Evolutionary conservation across 2,113 vertebrate species (phyloP).

Genomic region (Cariama cristata): DNA sequence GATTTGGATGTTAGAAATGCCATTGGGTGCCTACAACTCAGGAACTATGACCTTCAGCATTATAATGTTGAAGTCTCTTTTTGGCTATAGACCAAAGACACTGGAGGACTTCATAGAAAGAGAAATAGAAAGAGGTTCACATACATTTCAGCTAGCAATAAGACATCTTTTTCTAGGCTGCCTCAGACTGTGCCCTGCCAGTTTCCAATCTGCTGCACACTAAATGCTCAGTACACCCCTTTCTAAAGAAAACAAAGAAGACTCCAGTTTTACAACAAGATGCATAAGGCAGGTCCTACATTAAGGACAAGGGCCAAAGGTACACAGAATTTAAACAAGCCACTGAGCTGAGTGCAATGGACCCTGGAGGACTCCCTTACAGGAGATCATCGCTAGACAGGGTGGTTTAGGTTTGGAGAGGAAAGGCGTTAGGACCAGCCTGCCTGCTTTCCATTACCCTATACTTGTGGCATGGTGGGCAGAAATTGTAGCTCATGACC

Average conservation of each 20-base stretch:
- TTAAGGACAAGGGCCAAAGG: neutral
- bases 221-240: neutral
- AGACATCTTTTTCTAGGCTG: neutral
- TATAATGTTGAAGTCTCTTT: neutral
- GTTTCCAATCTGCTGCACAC: neutral
- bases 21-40: neutral
- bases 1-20: slow-evolving; percentile 17
- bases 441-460: neutral
- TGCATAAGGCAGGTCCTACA: neutral
- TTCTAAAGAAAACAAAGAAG: neutral
- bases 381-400: neutral
- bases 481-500: neutral
- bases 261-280: neutral
- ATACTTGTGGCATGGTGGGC: rapidly evolving
- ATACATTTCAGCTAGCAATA: neutral
- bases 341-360: neutral
- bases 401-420: neutral
- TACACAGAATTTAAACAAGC: neutral
- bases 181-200: neutral
- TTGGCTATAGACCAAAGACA: neutral
- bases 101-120: neutral
- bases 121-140: neutral
- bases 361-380: neutral
- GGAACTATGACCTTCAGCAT: neutral
- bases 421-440: neutral